phyloP scores from a whole-genome alignment of 2,113 vertebrate species.

The Tetrao urogallus region DNA sequence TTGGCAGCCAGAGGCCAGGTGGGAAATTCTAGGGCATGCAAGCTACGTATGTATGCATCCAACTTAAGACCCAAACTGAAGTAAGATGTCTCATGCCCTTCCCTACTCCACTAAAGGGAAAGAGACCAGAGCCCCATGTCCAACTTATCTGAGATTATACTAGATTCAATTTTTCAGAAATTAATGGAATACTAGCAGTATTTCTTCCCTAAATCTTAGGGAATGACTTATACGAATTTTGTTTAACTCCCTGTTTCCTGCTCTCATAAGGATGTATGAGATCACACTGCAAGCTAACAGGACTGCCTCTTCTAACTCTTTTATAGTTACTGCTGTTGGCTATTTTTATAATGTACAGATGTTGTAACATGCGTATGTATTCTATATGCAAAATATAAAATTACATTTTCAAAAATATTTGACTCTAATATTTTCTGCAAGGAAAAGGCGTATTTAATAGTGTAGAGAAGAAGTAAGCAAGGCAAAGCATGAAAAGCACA shows the following conservation, averaged over 20 bases:
- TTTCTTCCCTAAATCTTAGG: neutral
- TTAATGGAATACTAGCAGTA: neutral
- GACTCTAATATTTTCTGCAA: neutral
- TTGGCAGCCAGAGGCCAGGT: neutral
- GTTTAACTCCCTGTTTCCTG: accelerated
- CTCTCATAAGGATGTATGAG: neutral
- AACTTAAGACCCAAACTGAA: neutral
- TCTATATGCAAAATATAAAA: neutral
- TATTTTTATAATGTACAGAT: neutral
- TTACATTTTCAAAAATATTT: neutral
- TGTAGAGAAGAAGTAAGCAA: neutral
- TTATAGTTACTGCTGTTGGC: neutral
- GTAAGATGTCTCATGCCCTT: neutral
- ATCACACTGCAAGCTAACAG: neutral
- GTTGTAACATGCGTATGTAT: too few species aligned
- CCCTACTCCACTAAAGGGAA: neutral
- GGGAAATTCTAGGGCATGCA: neutral
- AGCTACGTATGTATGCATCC: neutral
- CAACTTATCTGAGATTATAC: neutral
- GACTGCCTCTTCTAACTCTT: neutral
- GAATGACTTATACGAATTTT: neutral
- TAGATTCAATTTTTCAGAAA: neutral
- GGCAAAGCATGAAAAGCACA: neutral
- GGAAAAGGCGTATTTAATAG: neutral
- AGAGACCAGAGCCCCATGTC: neutral